Conservation (phyloP, 92 coral and sea anemone genomes). For the Micromussa lordhowensis region DNA sequence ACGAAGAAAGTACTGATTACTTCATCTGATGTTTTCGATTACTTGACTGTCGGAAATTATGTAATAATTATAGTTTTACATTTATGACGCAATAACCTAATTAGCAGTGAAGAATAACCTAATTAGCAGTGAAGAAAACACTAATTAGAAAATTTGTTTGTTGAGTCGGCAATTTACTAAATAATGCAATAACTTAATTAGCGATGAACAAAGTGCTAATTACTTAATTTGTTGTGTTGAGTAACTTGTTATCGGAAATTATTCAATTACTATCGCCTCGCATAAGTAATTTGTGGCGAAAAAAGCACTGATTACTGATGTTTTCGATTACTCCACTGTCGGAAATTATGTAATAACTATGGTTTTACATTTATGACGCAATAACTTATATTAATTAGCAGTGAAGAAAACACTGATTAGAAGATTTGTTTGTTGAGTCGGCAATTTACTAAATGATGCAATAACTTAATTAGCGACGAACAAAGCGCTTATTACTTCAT, state of each 20-base stretch:
- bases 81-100: background rate
- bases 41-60: background rate
- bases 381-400: background rate
- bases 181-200: background rate
- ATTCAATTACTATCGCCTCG: too few species aligned
- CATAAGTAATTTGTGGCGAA: too few species aligned
- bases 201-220: background rate
- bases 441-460: background rate
- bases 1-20: too few species aligned
- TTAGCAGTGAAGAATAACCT: too few species aligned
- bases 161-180: too few species aligned
- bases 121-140: background rate
- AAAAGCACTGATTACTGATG: too few species aligned
- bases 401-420: background rate
- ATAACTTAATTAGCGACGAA: background rate
- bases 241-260: too few species aligned
- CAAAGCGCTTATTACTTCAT: background rate
- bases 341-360: background rate
- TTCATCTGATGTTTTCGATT: too few species aligned
- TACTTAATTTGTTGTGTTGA: too few species aligned
- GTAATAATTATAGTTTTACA: background rate
- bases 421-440: background rate
- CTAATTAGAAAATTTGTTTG: background rate
- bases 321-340: too few species aligned
- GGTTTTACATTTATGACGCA: background rate